Evolutionary conservation across 2,888 invertebrate genomes (phyloP).

Genomic region (Plagodis dolabraria): DNA sequence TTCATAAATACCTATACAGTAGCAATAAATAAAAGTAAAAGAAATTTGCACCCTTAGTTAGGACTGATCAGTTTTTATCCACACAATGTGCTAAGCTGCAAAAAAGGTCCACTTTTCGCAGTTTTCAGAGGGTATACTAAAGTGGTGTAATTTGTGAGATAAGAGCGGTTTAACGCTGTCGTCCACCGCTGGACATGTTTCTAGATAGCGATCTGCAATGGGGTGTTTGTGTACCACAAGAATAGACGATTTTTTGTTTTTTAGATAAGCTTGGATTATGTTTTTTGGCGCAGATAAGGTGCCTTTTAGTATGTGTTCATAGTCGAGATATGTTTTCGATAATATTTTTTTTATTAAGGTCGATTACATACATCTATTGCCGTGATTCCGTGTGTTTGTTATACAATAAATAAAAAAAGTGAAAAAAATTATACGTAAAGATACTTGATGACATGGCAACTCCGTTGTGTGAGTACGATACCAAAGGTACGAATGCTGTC

Average conservation of each 20-base stretch:
- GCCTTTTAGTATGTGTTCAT: not conserved
- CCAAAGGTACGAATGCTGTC: no score
- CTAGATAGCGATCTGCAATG: constrained; percentile 64
- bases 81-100: constrained; percentile 54
- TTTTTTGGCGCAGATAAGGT: constrained; percentile 36
- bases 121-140: constrained; percentile 70
- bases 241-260: constrained; percentile 47
- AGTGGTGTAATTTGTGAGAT: constrained; percentile 78
- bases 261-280: constrained; percentile 42
- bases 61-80: not conserved
- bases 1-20: no score
- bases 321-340: no score
- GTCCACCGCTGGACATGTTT: constrained; percentile 43
- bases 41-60: constrained; percentile 16
- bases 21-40: not conserved
- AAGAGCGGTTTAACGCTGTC: constrained; percentile 62
- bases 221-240: constrained; percentile 47
- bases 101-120: constrained; percentile 65
- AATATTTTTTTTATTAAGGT: no score
- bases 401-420: no score
- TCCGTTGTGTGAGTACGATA: no score
- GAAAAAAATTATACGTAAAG: no score
- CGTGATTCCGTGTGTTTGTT: no score
- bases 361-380: no score
- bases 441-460: no score